A percentile compares a stretch with the other conserved stretches of the same genome.
Evolutionary conservation across 1,140 invertebrate species (phyloP).

Genomic region (Idris sp.): DNA sequence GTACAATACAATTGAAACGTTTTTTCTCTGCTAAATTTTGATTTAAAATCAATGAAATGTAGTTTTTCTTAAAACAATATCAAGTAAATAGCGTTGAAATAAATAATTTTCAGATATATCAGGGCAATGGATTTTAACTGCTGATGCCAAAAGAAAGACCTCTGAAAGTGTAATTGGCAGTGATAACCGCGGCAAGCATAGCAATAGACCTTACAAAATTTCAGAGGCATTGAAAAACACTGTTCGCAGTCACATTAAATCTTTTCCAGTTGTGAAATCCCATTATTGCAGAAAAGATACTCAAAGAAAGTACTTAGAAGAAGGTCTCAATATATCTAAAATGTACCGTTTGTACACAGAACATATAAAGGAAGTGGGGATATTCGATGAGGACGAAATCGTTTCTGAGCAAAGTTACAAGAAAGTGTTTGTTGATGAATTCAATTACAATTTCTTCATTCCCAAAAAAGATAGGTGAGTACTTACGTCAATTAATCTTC

Average conservation of each 20-base stretch:
- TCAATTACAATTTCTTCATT: not conserved
- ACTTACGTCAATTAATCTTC: no score
- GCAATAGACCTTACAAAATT: not conserved
- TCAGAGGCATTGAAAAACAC: not conserved
- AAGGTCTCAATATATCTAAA: slow-evolving; percentile 4
- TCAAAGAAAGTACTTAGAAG: slow-evolving; percentile 2
- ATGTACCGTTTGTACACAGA: slow-evolving; percentile 7
- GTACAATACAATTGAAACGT: no score
- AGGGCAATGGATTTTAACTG: no score
- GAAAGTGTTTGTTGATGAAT: not conserved
- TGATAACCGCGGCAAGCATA: not conserved
- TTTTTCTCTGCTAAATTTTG: no score
- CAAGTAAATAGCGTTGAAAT: no score
- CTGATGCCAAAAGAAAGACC: no score
- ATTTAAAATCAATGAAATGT: no score
- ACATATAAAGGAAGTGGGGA: not conserved
- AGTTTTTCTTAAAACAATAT: no score
- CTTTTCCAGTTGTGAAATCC: not conserved
- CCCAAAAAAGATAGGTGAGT: not conserved
- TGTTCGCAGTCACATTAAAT: not conserved
- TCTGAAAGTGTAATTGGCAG: no score
- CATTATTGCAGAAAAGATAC: slow-evolving; percentile 2
- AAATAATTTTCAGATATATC: no score
- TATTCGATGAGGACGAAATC: not conserved
- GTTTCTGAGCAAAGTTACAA: not conserved